Evolutionary conservation across 2,888 invertebrate species (phyloP), one percentile per base, ranked within the genome.

Genomic region (Lepidocyrtinus sp.): DNA sequence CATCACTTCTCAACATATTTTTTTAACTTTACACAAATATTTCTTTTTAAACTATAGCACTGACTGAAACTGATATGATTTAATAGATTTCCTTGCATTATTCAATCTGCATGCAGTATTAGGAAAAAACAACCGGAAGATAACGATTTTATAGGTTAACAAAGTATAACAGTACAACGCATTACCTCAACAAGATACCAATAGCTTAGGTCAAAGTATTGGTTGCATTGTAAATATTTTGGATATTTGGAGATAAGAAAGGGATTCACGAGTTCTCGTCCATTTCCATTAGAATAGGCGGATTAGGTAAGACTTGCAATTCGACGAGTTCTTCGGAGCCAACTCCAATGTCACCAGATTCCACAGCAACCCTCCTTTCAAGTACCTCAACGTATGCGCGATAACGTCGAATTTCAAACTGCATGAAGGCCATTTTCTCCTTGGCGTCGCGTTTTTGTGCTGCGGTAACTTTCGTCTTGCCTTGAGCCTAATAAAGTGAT

Each of bases 301-400:
- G 86, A 78, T 86, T 85, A 1, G 86, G 86, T 59, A 86, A 69
- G 21, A 81, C 83, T 82, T 86, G 86, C 12, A 86, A 81, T 75
- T 86, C 85, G 1, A 85, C 81, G 12, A 85, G 72, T 25, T 86
- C 85, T 17, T 85, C 84, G 19, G 45, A 55, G 0, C 81, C 79
- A 3, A 63, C 22, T 19, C 82, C 82, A 71, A 45, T 26, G 25
- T 79, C 81, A 26, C 64, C 68, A 0, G 71, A 55, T 65, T 81
- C 77, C 1, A 64, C 17, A 2, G 67, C 50, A 24, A 74, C 70
- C 15, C 75, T 26, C 27, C 75, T 63, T 46, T 82, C 82, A 27
- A 82, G 63, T 26, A 80, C 73, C 17, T 85, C 85, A 2, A 85
- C 82, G 63, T 86, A 86, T 1, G 83, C 62, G 15, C 82, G 77